phyloP scores from a whole-genome alignment of 2,888 invertebrate genomes.

The Tolmerus cingulatus region DNA sequence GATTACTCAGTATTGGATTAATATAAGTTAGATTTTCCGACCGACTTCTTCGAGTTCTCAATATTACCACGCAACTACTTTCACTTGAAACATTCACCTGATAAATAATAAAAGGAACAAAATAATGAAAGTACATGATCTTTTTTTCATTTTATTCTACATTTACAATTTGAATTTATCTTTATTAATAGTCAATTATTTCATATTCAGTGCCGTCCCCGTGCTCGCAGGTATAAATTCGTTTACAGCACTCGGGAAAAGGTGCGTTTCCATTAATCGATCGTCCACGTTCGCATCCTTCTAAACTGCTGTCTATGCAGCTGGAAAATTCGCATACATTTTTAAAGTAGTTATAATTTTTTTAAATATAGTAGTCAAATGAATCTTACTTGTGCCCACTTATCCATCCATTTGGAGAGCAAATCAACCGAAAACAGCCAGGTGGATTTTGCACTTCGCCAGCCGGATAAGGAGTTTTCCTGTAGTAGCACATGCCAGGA shows the following conservation, averaged over 20 bases:
- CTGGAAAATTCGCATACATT: not conserved
- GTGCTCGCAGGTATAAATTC: conserved; percentile 8
- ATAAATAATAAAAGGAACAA: no score
- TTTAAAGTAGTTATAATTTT: not conserved
- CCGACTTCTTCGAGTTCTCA: no score
- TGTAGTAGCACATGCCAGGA: conserved; percentile 22
- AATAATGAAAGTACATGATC: no score
- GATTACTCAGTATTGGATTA: no score
- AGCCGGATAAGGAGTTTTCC: not conserved
- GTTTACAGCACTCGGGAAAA: conserved; percentile 29
- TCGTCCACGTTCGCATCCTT: not conserved
- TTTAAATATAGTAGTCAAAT: not conserved
- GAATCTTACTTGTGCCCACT: conserved; percentile 19
- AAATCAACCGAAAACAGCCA: conserved; percentile 10
- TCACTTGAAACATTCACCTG: no score
- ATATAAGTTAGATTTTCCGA: no score
- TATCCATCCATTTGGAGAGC: conserved; percentile 11
- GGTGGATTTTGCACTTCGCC: not conserved
- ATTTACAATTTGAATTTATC: not conserved
- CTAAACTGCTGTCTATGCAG: not conserved
- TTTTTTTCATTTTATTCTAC: not conserved
- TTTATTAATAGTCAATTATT: not conserved
- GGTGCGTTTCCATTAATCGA: not conserved
- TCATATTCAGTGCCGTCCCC: conserved; percentile 24
- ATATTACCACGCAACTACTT: no score